Conservation (phyloP, 2,888 invertebrate genomes). For the Drosophila paramelanica region DNA sequence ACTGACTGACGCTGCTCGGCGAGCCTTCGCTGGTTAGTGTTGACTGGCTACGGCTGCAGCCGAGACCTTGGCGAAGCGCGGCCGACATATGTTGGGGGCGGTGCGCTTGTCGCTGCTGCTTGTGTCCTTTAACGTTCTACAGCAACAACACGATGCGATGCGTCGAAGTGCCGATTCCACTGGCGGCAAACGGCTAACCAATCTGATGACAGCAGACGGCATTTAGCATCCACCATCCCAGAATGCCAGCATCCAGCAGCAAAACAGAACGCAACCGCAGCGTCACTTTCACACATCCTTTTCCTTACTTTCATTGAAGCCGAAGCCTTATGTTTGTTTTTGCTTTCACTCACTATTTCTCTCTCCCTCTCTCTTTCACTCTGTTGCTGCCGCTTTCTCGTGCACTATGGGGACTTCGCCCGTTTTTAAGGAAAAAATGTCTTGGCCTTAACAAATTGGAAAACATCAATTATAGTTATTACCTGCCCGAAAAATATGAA, state of each 20-base stretch:
- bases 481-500: background rate
- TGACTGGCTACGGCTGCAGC: conserved; percentile 29
- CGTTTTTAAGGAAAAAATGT: too few species aligned
- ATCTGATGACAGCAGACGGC: conserved; percentile 77
- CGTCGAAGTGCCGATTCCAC: conserved; percentile 59
- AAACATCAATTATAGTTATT: too few species aligned
- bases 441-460: too few species aligned
- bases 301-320: conserved; percentile 53
- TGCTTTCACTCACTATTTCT: conserved; percentile 10
- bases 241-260: too few species aligned
- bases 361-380: conserved; percentile 3
- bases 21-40: conserved; percentile 15
- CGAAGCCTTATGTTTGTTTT: conserved; percentile 46
- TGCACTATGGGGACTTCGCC: background rate
- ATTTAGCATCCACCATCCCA: conserved; percentile 22
- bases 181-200: conserved; percentile 81
- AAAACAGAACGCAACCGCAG: conserved; percentile 38
- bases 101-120: conserved; percentile 32
- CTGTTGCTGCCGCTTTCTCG: conserved; percentile 16
- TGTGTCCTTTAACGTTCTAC: conserved; percentile 79
- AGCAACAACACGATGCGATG: conserved; percentile 53
- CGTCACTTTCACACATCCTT: conserved; percentile 67
- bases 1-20: conserved; percentile 66
- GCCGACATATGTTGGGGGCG: conserved; percentile 36
- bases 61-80: conserved; percentile 41